phyloP scores from a whole-genome alignment of 2,113 vertebrate species.

The Pteronura brasiliensis region DNA sequence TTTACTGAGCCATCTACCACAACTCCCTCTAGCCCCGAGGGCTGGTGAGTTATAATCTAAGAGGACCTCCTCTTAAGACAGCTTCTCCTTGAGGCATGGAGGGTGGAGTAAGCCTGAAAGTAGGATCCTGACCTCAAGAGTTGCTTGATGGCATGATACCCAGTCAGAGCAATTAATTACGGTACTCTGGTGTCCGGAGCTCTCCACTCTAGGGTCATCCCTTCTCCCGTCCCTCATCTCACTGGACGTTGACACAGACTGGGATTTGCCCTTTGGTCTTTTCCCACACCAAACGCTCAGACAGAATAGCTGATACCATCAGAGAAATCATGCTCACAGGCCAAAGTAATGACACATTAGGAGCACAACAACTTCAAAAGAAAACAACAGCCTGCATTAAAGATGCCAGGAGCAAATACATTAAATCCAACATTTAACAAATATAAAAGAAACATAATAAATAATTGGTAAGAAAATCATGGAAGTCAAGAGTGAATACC shows the following conservation, averaged over 20 bases:
- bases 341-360: neutral
- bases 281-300: neutral
- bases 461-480: neutral
- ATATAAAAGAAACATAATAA: slow-evolving; percentile 9
- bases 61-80: neutral
- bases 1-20: neutral
- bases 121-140: neutral
- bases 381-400: slow-evolving; percentile 2
- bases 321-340: slow-evolving; percentile 15
- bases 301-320: slow-evolving; percentile 4
- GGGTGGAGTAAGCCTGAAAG: neutral
- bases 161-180: neutral
- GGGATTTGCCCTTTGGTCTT: neutral
- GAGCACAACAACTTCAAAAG: neutral
- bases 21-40: neutral
- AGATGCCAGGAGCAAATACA: neutral
- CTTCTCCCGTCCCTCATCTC: neutral
- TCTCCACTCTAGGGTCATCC: neutral
- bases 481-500: neutral
- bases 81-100: neutral
- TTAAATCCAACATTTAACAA: neutral
- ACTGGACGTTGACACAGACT: neutral
- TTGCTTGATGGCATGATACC: neutral
- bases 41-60: neutral
- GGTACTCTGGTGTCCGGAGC: neutral